These are phyloP conservation scores for Ostrea denselamellosa DNA, from an alignment of 1,140 invertebrate species.

Conservation along the genomic window DNA sequence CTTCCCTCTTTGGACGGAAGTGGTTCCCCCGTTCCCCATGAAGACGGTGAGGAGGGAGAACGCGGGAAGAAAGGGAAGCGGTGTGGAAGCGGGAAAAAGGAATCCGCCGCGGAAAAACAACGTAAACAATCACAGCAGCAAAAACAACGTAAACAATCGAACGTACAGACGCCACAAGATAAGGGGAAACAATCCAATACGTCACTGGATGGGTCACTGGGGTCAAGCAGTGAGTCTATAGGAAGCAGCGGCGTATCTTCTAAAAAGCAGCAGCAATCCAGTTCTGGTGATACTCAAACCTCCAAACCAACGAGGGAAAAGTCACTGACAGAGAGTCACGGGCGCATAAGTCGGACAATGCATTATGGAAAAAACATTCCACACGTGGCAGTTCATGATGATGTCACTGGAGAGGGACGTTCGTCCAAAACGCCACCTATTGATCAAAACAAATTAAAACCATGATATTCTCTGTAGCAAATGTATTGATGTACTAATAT, in stretches of 20 bases:
- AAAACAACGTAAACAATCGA: constrained; percentile 51
- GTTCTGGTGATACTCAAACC: background rate
- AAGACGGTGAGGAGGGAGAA: constrained; percentile 48
- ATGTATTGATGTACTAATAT: background rate
- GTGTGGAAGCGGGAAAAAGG: constrained; percentile 44
- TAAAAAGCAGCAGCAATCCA: constrained; percentile 36
- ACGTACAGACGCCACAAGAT: background rate
- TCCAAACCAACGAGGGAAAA: constrained; percentile 25
- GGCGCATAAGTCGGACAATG: constrained; percentile 11
- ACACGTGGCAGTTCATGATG: constrained; percentile 4
- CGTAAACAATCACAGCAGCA: constrained; percentile 51
- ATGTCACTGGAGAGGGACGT: background rate
- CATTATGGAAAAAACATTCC: constrained; percentile 34
- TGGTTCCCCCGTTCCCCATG: constrained; percentile 42
- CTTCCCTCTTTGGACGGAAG: constrained; percentile 40
- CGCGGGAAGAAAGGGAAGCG: constrained; percentile 46
- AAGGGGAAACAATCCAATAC: constrained; percentile 43
- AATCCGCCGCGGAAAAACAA: constrained; percentile 44
- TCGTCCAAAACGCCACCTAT: constrained; percentile 18
- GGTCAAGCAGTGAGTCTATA: constrained; percentile 54
- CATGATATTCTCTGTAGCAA: background rate
- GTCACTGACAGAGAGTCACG: background rate
- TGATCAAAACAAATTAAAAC: constrained; percentile 26
- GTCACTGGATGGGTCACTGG: constrained; percentile 55
- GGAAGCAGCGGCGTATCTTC: constrained; percentile 52